Evolutionary conservation across 2,113 vertebrate genomes (phyloP).

Genomic region (Hemichromis elongatus): DNA sequence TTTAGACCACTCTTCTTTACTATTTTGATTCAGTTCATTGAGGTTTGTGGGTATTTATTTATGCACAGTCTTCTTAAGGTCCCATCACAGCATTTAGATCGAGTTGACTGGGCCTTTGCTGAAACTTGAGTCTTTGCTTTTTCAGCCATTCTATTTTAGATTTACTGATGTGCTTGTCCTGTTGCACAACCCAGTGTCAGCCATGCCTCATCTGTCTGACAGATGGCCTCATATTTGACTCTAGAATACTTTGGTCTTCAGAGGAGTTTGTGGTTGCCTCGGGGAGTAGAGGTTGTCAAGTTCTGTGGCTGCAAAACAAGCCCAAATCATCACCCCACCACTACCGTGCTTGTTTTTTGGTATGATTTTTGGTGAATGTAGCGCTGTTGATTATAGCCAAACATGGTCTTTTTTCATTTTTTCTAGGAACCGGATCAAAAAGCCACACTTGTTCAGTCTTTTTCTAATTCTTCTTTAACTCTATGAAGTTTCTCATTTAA

Average conservation of each 20-base stretch:
- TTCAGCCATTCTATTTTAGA: too few relatives aligned
- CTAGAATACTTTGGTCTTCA: background rate
- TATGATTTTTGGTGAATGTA: background rate
- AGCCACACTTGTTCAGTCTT: background rate
- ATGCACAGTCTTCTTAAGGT: background rate
- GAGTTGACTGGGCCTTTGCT: background rate
- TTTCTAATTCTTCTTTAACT: background rate
- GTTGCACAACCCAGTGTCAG: background rate
- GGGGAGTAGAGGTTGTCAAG: background rate
- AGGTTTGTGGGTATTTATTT: background rate
- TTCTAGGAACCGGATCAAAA: background rate
- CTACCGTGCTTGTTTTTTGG: background rate
- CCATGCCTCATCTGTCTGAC: background rate
- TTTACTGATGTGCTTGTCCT: background rate
- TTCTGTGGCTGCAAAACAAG: background rate
- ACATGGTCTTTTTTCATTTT: background rate
- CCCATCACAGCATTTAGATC: too few relatives aligned
- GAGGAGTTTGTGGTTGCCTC: background rate
- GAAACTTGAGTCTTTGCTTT: too few relatives aligned
- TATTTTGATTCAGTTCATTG: background rate
- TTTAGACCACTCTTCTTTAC: background rate
- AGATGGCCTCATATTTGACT: background rate
- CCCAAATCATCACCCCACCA: background rate
- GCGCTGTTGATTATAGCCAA: background rate
- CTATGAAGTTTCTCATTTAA: background rate